Evolutionary conservation across 2,113 vertebrate species (phyloP), one percentile per base, ranked within the genome.

Genomic region (Cebus imitator): DNA sequence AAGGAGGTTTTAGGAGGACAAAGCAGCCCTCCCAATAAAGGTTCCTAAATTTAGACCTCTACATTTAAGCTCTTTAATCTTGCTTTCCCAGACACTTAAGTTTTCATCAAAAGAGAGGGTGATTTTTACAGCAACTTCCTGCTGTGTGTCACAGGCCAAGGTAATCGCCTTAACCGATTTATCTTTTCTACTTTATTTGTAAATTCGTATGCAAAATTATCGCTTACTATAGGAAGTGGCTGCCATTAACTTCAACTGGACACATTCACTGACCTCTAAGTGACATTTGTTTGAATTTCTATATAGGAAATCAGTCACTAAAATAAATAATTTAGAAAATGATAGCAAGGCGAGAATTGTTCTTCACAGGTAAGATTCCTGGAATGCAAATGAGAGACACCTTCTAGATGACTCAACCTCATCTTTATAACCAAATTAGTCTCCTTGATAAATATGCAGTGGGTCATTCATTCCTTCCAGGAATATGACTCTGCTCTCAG

Each of bases 21-120:
- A 97, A 98, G 2, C 57, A 96, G 21, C 10, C 7, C 76, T 96
- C 91, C 58, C 35, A 80, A 3, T 14, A 50, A 96, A 97, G 1
- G 12, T 25, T 78, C 32, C 82, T 81, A 97, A 95, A 97, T 37
- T 94, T 32, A 97, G 52, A 94, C 66, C 86, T 97, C n/a, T 86
- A 50, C 14, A 52, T 80, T 35, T 66, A 68, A 93, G 50, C 23
- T 72, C 23, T 7, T 94, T 52, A 75, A 43, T 10, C 40, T 55
- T 79, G 0, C 40, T 97, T 97, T 90, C 30, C 48, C 79, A 87
- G 96, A 94, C 37, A 70, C 8, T 93, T 95, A 61, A 78, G 52
- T 94, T 98, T 98, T 96, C 97, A 97, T 97, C 78, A 92, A 95
- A 95, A 94, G 72, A 87, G 94, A 25, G 0, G 64, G 3, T 45